Evolutionary conservation across 2,113 vertebrate species (phyloP), one percentile per base, ranked within the genome.

Genomic region (Philantomba maxwellii): DNA sequence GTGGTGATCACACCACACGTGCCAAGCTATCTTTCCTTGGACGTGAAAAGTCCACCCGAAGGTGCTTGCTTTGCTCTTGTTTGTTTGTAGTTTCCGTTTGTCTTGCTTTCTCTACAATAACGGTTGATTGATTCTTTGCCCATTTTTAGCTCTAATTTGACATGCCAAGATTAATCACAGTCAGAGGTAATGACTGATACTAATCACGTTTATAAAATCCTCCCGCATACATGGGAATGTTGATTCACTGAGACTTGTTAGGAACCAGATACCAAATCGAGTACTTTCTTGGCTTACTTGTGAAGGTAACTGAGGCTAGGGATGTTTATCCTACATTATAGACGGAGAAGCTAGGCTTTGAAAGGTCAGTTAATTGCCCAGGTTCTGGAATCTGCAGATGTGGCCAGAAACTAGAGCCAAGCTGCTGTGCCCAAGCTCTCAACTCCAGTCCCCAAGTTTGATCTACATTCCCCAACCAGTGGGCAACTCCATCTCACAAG

Each of bases 61-160:
- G 9, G 28, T 57, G 33, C 45, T 58, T 81, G 25, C 43, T 57
- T 53, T 0, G 51, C 13, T 55, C 51, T 55, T 82, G 51, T 23
- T 55, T 26, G 33, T 36, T 55, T 36, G 30, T 16, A 17, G 1
- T 26, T 81, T 81, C 36, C 28, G 1, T 58, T 49, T 82, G 39
- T 36, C 66, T 88, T 16, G 2, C 53, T 85, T 60, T 66, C 21
- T 75, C 21, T 66, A 11, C 47, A 53, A 3, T 90, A 73, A 88
- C 0, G 33, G 4, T 70, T 73, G 36, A 43, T 25, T 55, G 49
- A 33, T 81, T 57, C 11, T 94, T 55, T 82, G 49, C 70, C 89
- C 15, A 70, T 86, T 16, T 49, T 57, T 82, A n/a, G 53, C 25
- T 97, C 81, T 87, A 82, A 93, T 88, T 58, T 91, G 87, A 94